Evolutionary conservation across 2,888 invertebrate species (phyloP).

Genomic region (Notodonta ziczac): DNA sequence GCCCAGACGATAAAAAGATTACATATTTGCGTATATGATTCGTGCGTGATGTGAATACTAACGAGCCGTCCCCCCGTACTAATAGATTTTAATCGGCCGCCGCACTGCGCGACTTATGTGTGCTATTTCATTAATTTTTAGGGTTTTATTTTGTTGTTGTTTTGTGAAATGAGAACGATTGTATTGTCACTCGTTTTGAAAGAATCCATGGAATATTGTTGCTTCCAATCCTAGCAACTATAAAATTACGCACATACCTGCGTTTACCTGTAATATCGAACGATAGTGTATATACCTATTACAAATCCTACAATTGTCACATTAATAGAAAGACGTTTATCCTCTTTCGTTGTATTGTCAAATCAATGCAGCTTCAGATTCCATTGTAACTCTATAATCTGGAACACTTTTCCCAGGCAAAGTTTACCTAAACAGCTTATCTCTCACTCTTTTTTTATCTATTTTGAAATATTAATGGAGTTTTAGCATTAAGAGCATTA

Average conservation of each 20-base stretch:
- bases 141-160: constrained; percentile 31
- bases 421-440: constrained; percentile 48
- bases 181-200: no score
- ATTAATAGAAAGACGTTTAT: no score
- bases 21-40: constrained; percentile 76
- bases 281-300: no score
- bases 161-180: background rate
- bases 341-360: no score
- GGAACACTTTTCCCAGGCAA: constrained; percentile 41
- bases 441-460: constrained; percentile 66
- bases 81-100: constrained; percentile 80
- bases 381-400: constrained; percentile 26
- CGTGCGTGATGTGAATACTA: constrained; percentile 81
- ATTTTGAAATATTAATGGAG: constrained; percentile 82
- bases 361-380: background rate
- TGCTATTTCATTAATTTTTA: constrained; percentile 45
- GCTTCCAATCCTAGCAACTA: no score
- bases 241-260: no score
- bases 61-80: constrained; percentile 67
- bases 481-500: constrained; percentile 78
- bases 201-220: no score
- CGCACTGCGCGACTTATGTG: constrained; percentile 57
- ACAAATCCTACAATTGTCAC: no score
- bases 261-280: no score
- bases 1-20: constrained; percentile 78